phyloP scores from a whole-genome alignment of 2,888 invertebrate species.

The Margaritifera margaritifera region DNA sequence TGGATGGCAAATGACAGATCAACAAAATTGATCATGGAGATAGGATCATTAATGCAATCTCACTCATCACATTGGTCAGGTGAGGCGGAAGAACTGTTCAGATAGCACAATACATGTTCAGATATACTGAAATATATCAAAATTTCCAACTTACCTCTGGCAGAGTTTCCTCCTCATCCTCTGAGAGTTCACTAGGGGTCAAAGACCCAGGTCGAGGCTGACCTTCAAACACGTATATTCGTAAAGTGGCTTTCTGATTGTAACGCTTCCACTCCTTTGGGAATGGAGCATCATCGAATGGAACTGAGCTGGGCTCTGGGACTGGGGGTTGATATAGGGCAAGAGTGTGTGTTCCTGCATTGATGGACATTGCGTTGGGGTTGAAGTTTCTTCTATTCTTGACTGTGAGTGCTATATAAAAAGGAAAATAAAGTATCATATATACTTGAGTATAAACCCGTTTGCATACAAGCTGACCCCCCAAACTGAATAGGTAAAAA shows the following conservation, averaged over 20 bases:
- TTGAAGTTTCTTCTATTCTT: slow-evolving; percentile 54
- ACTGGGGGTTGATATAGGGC: slow-evolving; percentile 64
- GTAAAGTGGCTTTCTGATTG: slow-evolving; percentile 55
- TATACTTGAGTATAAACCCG: no score
- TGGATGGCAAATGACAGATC: no score
- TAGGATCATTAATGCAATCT: no score
- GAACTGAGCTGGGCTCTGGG: slow-evolving; percentile 59
- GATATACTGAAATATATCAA: no score
- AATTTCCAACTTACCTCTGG: slow-evolving; percentile 49
- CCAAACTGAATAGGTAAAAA: no score
- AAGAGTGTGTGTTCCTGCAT: slow-evolving; percentile 64
- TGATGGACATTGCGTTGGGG: slow-evolving; percentile 56
- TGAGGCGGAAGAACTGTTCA: no score
- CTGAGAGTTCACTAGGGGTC: slow-evolving; percentile 67
- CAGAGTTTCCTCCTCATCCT: slow-evolving; percentile 63
- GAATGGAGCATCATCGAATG: slow-evolving; percentile 47
- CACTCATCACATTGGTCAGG: no score
- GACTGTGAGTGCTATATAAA: slow-evolving; percentile 41
- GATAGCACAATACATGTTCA: no score
- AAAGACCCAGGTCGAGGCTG: slow-evolving; percentile 68
- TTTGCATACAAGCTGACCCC: no score
- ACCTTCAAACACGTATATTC: slow-evolving; percentile 66
- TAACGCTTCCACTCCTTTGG: slow-evolving; percentile 55
- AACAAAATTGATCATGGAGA: no score
- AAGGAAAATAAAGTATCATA: neutral